phyloP scores from a whole-genome alignment of 2,113 vertebrate genomes.

The Camelus dromedarius region DNA sequence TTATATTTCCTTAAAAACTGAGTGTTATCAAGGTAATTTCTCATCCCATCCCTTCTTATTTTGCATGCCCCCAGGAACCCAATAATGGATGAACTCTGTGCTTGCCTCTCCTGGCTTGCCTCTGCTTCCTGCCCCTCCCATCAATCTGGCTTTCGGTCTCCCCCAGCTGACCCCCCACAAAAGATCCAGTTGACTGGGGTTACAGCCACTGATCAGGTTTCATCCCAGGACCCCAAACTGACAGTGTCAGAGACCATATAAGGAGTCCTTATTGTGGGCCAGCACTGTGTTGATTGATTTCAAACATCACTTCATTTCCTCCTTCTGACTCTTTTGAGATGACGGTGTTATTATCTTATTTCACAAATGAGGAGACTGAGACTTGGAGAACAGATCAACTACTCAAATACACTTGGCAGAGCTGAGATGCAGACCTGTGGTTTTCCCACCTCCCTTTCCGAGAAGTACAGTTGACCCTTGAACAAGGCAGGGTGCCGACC shows the following conservation, averaged over 20 bases:
- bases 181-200: neutral
- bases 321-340: neutral
- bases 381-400: neutral
- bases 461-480: neutral
- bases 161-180: neutral
- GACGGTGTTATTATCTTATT: neutral
- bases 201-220: neutral
- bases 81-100: neutral
- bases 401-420: neutral
- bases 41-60: neutral
- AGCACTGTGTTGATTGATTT: accelerated
- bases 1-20: conserved; percentile 53
- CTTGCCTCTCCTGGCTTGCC: neutral
- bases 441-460: neutral
- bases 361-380: neutral
- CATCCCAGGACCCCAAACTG: neutral
- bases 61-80: neutral
- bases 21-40: conserved; percentile 55
- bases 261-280: neutral
- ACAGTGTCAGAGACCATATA: accelerated
- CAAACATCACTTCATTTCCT: neutral
- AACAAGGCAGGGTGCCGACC: no score
- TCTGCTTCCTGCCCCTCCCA: neutral
- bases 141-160: neutral
- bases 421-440: neutral